These are phyloP conservation scores for Drosophila nebulosa DNA, from an alignment of 1,140 invertebrate genomes.

Conservation along the genomic window DNA sequence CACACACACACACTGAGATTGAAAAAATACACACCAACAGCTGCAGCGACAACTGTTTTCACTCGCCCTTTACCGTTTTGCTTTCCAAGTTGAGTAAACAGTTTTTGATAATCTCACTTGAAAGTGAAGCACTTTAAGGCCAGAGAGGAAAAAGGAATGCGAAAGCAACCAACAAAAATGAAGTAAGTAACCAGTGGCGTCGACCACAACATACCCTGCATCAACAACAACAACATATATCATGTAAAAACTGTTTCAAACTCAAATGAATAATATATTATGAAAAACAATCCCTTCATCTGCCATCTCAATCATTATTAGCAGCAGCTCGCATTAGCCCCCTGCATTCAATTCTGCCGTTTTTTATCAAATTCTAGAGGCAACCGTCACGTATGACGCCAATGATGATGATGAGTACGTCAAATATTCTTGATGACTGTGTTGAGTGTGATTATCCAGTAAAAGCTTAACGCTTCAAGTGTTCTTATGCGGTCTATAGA, in stretches of 20 bases:
- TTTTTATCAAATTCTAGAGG: no score
- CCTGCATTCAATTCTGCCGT: no score
- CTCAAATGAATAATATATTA: no score
- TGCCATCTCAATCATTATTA: no score
- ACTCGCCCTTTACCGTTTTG: constrained; percentile 6
- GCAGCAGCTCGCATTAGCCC: no score
- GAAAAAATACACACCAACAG: constrained; percentile 2
- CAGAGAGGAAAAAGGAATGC: background rate
- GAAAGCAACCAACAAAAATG: background rate
- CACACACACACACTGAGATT: background rate
- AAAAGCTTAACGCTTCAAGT: constrained; percentile 54
- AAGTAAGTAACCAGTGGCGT: no score
- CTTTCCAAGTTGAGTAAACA: constrained; percentile 56
- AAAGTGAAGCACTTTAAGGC: constrained; percentile 37
- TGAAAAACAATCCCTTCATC: no score
- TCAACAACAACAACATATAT: no score
- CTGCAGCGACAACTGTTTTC: constrained; percentile 22
- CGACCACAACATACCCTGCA: no score
- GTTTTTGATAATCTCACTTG: constrained; percentile 73
- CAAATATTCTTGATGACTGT: constrained; percentile 57
- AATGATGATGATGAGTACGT: constrained; percentile 64
- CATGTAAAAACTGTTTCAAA: no score
- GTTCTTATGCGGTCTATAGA: constrained; percentile 42
- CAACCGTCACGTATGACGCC: constrained; percentile 49
- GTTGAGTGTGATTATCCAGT: constrained; percentile 58